Conservation (phyloP, 2,113 vertebrate species). For the Ivindomyrus marchei region DNA sequence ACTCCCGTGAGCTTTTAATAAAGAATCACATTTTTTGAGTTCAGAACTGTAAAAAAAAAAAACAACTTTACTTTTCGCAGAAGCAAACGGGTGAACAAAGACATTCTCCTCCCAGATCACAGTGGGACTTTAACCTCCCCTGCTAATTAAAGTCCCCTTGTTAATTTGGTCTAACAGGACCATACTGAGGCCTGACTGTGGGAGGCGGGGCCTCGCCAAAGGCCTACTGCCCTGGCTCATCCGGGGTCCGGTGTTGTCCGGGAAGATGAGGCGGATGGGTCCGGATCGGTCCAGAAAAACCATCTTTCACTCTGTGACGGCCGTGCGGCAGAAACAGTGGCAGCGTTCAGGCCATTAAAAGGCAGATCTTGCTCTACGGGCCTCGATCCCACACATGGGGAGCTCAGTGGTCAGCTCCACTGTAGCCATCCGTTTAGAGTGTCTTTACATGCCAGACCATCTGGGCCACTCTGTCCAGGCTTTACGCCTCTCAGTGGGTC, state of each 20-base stretch:
- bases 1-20: not conserved
- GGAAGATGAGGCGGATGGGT: not conserved
- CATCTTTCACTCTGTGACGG: not conserved
- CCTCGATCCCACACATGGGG: not conserved
- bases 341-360: not conserved
- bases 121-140: not conserved
- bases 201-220: not conserved
- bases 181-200: not conserved
- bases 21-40: not conserved
- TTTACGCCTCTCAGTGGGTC: not conserved
- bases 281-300: not conserved
- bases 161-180: not conserved
- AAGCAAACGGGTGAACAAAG: not conserved
- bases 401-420: not conserved
- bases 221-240: not conserved
- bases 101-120: not conserved
- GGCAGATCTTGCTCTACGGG: not conserved
- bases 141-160: not conserved
- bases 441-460: not conserved
- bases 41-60: not conserved
- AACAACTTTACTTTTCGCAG: not conserved
- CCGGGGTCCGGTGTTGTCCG: not conserved
- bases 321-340: not conserved
- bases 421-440: not conserved
- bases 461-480: not conserved